These are phyloP conservation scores for Echinarachnius parma DNA, from an alignment of 53 echinoderm and acorn worm genomes.

Conservation along the genomic window DNA sequence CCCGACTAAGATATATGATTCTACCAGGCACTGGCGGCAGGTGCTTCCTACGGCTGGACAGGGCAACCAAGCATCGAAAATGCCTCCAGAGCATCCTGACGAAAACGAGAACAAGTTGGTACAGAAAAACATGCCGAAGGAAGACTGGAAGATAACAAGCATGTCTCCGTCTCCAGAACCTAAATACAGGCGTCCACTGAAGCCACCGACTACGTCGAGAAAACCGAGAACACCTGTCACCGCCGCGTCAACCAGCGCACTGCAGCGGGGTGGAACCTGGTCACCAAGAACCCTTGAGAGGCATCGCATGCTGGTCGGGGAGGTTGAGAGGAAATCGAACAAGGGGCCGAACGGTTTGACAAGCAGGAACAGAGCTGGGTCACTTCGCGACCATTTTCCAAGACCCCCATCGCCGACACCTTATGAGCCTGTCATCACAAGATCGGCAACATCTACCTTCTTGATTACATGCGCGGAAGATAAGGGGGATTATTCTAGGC, in stretches of 20 bases:
- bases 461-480: conserved; percentile 23
- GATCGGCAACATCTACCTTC: neutral
- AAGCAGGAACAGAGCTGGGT: neutral
- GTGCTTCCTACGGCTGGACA: neutral
- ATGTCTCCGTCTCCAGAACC: too few relatives aligned
- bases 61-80: too few relatives aligned
- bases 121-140: too few relatives aligned
- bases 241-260: neutral
- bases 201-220: conserved; percentile 8
- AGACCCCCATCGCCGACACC: neutral
- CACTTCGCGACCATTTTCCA: neutral
- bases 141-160: too few relatives aligned
- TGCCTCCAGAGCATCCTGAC: too few relatives aligned
- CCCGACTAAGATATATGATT: neutral
- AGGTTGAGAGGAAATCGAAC: neutral
- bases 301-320: conserved; percentile 20
- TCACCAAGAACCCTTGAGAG: conserved; percentile 24
- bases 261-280: conserved; percentile 11
- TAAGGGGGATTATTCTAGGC: conserved; percentile 5
- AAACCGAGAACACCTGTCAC: neutral
- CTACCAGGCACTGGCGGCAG: conserved; percentile 1
- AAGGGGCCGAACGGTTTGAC: too few relatives aligned
- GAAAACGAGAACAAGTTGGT: too few relatives aligned
- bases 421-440: neutral
- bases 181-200: conserved; percentile 15